Evolutionary conservation across 2,888 invertebrate species (phyloP).

Genomic region (Phoenoteleia sp.): DNA sequence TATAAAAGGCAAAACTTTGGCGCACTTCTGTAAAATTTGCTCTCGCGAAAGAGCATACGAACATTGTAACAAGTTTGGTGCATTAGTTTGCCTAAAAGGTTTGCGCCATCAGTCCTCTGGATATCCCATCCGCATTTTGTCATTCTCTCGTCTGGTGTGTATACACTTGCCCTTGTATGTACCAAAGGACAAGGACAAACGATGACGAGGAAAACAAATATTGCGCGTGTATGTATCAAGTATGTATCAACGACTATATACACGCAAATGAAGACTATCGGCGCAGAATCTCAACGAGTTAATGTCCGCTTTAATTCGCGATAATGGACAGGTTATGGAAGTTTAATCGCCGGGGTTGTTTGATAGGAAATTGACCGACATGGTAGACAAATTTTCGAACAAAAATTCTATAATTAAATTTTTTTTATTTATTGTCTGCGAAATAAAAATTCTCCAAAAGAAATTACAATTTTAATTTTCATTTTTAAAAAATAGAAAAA

Average conservation of each 20-base stretch:
- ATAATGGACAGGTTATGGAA: conserved; percentile 81
- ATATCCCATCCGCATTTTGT: conserved; percentile 65
- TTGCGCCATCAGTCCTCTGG: conserved; percentile 83
- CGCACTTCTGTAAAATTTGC: conserved; percentile 27
- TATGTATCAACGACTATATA: conserved; percentile 52
- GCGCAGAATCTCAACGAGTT: conserved; percentile 78
- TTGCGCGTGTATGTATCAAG: conserved; percentile 37
- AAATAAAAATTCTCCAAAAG: too few relatives aligned
- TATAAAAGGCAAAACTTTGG: conserved; percentile 13
- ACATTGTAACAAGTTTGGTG: conserved; percentile 68
- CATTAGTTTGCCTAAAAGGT: conserved; percentile 84
- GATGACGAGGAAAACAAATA: conserved; percentile 58
- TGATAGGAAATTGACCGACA: conserved; percentile 38
- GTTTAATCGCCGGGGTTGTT: conserved; percentile 80
- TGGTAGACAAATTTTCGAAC: conserved; percentile 15
- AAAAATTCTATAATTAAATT: too few relatives aligned
- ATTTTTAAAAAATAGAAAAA: too few relatives aligned
- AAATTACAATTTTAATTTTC: too few relatives aligned
- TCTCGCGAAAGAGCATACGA: conserved; percentile 21
- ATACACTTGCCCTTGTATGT: conserved; percentile 59
- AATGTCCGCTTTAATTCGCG: conserved; percentile 79
- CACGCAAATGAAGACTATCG: conserved; percentile 80
- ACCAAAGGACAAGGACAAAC: conserved; percentile 55
- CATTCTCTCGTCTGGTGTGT: conserved; percentile 44
- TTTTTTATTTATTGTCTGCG: too few relatives aligned